Conservation (phyloP, 2,888 invertebrate genomes). For the Chirona hameri region DNA sequence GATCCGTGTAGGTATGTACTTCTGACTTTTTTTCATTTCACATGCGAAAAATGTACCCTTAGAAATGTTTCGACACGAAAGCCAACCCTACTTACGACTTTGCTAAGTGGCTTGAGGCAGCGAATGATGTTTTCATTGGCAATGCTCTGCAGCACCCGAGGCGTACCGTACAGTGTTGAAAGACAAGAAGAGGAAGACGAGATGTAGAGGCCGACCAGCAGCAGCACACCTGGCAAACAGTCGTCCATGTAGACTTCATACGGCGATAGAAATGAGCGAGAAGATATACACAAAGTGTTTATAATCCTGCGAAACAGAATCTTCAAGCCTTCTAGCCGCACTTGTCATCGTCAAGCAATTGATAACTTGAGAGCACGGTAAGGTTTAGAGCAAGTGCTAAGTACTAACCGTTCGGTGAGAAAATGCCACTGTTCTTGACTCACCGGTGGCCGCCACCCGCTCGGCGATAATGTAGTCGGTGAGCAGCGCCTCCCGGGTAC, state of each 20-base stretch:
- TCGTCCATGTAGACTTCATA: background rate
- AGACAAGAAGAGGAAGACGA: conserved; percentile 94
- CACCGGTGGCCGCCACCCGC: conserved; percentile 75
- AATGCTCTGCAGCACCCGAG: conserved; percentile 89
- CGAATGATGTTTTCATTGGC: conserved; percentile 94
- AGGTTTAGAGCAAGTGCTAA: no score
- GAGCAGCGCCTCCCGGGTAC: conserved; percentile 65
- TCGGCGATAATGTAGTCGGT: conserved; percentile 86
- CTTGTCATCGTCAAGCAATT: no score
- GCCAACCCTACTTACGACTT: conserved; percentile 65
- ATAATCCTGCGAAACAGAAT: no score
- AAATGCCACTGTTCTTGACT: conserved; percentile 10
- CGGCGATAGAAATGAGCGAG: no score
- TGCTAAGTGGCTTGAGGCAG: conserved; percentile 75
- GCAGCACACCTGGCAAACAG: conserved; percentile 57
- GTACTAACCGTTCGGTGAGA: background rate
- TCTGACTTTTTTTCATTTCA: no score
- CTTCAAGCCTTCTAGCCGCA: no score
- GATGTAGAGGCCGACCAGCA: conserved; percentile 88
- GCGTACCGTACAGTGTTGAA: conserved; percentile 94
- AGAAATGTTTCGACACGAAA: no score
- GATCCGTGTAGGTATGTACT: no score
- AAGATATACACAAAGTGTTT: no score
- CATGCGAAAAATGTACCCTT: no score
- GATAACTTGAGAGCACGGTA: no score